phyloP scores from a whole-genome alignment of 1,140 invertebrate species.

The Schlechtendalia chinensis region DNA sequence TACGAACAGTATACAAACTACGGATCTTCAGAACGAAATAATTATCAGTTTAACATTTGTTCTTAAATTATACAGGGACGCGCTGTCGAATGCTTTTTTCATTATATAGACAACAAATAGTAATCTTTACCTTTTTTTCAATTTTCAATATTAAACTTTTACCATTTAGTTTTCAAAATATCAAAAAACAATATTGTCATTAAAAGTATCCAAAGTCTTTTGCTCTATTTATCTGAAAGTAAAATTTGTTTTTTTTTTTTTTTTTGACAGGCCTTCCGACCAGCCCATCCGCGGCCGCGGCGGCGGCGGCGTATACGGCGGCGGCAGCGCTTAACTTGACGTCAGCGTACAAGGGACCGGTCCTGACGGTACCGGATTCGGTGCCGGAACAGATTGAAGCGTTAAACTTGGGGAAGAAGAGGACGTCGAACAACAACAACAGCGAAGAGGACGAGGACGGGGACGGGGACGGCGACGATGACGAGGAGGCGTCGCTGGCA shows the following conservation, averaged over 20 bases:
- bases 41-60: too few species aligned
- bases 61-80: too few species aligned
- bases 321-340: constrained; percentile 7
- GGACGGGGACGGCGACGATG: background rate
- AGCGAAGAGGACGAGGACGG: constrained; percentile 52
- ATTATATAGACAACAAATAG: too few species aligned
- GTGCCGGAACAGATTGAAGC: constrained; percentile 40
- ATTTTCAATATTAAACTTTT: too few species aligned
- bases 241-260: background rate
- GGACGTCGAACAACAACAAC: constrained; percentile 24
- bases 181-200: too few species aligned
- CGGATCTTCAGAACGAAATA: too few species aligned
- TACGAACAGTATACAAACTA: too few species aligned
- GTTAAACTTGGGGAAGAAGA: constrained; percentile 38
- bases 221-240: too few species aligned
- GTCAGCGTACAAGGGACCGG: constrained; percentile 1
- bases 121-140: too few species aligned
- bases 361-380: background rate
- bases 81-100: too few species aligned
- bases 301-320: background rate
- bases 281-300: constrained; percentile 7
- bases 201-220: too few species aligned
- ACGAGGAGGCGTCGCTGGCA: background rate
- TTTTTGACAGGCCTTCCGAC: constrained; percentile 9
- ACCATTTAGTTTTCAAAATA: too few species aligned